Conservation (phyloP, 2,113 vertebrate genomes). For the Rynchops niger region DNA sequence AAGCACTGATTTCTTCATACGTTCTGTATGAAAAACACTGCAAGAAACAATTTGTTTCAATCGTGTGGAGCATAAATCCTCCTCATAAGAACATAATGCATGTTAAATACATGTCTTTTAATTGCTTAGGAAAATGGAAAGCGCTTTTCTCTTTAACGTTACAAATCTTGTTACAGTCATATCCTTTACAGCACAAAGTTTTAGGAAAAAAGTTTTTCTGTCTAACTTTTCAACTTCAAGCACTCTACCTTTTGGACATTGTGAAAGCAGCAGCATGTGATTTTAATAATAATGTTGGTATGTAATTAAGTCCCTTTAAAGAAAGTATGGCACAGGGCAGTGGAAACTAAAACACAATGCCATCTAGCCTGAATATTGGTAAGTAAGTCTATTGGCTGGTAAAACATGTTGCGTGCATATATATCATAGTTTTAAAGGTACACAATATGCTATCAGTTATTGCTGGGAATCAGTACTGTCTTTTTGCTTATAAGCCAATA, state of each 20-base stretch:
- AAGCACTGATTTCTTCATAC: not conserved
- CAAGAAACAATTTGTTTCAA: not conserved
- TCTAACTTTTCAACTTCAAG: not conserved
- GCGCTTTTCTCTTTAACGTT: conserved; percentile 12
- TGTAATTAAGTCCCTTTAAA: conserved; percentile 34
- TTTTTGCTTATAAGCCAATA: not conserved
- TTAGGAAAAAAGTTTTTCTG: conserved; percentile 15
- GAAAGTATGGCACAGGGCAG: conserved; percentile 36
- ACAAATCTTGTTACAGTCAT: not conserved
- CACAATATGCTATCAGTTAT: not conserved
- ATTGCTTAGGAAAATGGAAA: conserved; percentile 41
- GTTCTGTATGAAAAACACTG: conserved; percentile 68
- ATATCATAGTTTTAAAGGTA: not conserved
- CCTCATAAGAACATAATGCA: conserved; percentile 29
- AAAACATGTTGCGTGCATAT: not conserved
- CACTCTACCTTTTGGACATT: not conserved
- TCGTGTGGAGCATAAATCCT: not conserved
- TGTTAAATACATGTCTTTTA: conserved; percentile 21
- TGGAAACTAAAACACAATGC: conserved; percentile 50
- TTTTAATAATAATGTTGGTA: conserved; percentile 19
- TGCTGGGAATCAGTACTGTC: not conserved
- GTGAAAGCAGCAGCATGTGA: not conserved
- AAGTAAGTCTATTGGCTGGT: conserved; percentile 57
- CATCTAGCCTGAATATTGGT: conserved; percentile 51
- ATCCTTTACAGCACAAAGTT: conserved; percentile 3